Percentiles rank a stretch among this genome's conserved stretches.
These are phyloP conservation scores for Heterohyrax brucei DNA, from an alignment of 2,797 vertebrate genomes.

Conservation along the genomic window DNA sequence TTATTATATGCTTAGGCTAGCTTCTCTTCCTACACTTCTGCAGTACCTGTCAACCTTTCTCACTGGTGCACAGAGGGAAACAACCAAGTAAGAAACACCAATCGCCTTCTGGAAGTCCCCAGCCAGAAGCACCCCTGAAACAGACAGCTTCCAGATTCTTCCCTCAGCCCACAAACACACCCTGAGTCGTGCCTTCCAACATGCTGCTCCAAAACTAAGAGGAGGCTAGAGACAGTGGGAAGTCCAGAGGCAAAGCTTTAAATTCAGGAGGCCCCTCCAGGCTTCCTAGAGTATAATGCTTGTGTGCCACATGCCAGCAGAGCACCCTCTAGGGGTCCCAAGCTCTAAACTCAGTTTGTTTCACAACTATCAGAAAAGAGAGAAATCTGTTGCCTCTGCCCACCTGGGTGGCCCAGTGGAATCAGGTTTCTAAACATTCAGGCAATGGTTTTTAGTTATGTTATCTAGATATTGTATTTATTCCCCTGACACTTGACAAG, in stretches of 20 bases:
- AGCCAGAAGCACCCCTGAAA: not conserved
- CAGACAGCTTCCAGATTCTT: not conserved
- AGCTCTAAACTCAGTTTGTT: not conserved
- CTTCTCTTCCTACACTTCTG: constrained; percentile 23
- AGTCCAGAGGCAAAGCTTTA: not conserved
- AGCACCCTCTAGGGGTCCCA: not conserved
- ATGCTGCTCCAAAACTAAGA: not conserved
- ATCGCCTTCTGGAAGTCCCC: not conserved
- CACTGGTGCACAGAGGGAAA: not conserved
- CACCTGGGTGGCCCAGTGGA: fast-evolving
- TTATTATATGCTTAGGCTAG: not conserved
- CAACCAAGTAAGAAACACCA: constrained; percentile 1
- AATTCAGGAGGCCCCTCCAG: not conserved
- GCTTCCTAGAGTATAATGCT: not conserved
- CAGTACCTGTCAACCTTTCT: not conserved
- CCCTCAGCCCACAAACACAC: not conserved
- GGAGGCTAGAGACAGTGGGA: not conserved
- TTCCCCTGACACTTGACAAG: not conserved
- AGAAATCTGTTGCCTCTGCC: too few species aligned
- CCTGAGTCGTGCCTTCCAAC: not conserved
- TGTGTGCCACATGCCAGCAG: not conserved
- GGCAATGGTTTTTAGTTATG: not conserved
- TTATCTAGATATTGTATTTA: not conserved
- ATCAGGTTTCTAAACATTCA: not conserved
- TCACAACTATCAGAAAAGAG: not conserved